A percentile compares a stretch with the other conserved stretches of the same genome.
These are phyloP conservation scores for Plagiodera versicolora DNA, from an alignment of 2,888 invertebrate species.

Conservation along the genomic window DNA sequence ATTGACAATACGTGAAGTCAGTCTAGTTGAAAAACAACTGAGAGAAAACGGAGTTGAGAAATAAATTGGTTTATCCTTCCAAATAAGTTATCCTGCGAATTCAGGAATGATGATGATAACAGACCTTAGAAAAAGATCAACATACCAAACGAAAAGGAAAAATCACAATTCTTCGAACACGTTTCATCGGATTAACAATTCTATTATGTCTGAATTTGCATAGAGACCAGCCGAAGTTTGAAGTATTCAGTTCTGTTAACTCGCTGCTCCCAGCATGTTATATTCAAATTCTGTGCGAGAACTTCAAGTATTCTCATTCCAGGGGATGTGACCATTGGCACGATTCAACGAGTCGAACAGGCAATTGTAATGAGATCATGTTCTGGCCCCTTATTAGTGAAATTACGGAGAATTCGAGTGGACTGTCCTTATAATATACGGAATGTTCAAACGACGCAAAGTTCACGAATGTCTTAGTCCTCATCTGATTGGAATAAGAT, in stretches of 20 bases:
- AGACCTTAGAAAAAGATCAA: too few relatives aligned
- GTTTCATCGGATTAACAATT: neutral
- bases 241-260: neutral
- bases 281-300: neutral
- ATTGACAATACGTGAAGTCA: too few relatives aligned
- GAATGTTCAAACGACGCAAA: too few relatives aligned
- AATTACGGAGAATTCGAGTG: neutral
- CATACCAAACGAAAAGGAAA: too few relatives aligned
- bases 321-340: neutral
- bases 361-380: neutral
- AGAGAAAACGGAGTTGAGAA: too few relatives aligned
- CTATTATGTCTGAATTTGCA: neutral
- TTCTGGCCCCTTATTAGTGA: neutral
- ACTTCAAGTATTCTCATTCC: neutral
- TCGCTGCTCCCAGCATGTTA: neutral
- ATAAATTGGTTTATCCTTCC: too few relatives aligned
- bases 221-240: neutral
- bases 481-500: too few relatives aligned
- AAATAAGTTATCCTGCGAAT: too few relatives aligned
- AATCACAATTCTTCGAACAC: neutral
- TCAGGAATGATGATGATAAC: too few relatives aligned
- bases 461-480: too few relatives aligned
- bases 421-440: too few relatives aligned
- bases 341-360: neutral
- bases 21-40: too few relatives aligned